Conservation (phyloP, 2,797 vertebrate species). For the Rhinophrynus dorsalis region DNA sequence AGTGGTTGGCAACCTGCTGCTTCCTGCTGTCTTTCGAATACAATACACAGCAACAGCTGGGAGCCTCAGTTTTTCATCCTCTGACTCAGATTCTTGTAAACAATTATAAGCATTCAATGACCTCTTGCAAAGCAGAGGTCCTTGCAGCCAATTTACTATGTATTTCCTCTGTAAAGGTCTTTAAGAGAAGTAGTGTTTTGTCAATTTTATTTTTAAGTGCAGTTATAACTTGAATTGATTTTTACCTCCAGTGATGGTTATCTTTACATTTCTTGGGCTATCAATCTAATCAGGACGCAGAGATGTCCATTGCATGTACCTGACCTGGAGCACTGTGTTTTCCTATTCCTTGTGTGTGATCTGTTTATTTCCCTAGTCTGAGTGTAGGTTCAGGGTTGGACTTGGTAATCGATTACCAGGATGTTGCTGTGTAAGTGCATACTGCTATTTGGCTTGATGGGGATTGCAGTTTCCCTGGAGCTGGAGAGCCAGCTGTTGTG, state of each 20-base stretch:
- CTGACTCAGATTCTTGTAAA: too few relatives aligned
- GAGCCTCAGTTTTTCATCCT: too few relatives aligned
- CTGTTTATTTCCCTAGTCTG: constrained; percentile 20
- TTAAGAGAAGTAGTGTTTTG: neutral
- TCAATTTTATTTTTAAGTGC: neutral
- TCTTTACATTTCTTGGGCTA: neutral
- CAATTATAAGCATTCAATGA: too few relatives aligned
- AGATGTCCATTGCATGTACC: neutral
- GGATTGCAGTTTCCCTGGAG: too few relatives aligned
- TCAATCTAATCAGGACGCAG: neutral
- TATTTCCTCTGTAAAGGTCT: too few relatives aligned
- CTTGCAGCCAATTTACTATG: too few relatives aligned
- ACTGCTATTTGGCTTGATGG: too few relatives aligned
- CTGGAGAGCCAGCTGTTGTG: too few relatives aligned
- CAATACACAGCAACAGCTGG: too few relatives aligned
- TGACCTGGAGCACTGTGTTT: constrained; percentile 11
- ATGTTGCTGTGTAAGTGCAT: constrained; percentile 16
- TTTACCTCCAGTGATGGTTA: constrained; percentile 4
- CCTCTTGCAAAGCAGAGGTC: too few relatives aligned
- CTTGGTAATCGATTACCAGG: constrained; percentile 28
- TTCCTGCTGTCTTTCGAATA: too few relatives aligned
- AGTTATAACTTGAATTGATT: neutral
- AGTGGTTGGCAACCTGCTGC: too few relatives aligned
- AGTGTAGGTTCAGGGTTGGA: constrained; percentile 17
- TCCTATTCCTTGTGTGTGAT: constrained; percentile 11